A percentile compares a stretch with the other conserved stretches of the same genome.
Evolutionary conservation across 2,113 vertebrate genomes (phyloP).

Genomic region (Petrocephalus microphthalmus): DNA sequence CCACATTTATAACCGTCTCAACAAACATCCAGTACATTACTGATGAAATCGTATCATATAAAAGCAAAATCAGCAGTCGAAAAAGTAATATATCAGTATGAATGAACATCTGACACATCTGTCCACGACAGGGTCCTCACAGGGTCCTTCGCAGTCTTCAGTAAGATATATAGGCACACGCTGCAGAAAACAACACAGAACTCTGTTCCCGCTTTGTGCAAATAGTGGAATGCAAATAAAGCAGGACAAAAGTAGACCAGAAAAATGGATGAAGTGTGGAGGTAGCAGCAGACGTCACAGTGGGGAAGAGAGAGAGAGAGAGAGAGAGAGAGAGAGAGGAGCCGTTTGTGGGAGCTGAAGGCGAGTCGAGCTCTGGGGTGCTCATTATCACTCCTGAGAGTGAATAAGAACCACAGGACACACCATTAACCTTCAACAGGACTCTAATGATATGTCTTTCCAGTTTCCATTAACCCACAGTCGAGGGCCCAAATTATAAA

Average conservation of each 20-base stretch:
- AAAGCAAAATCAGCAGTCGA: not conserved
- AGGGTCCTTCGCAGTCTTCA: not conserved
- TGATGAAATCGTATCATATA: not conserved
- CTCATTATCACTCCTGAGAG: conserved; percentile 30
- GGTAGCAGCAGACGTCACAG: not conserved
- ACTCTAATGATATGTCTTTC: conserved; percentile 24
- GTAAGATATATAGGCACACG: not conserved
- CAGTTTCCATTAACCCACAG: conserved; percentile 28
- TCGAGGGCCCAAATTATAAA: conserved; percentile 29
- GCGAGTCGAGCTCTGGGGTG: conserved; percentile 22
- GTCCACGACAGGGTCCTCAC: not conserved
- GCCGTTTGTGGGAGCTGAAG: conserved; percentile 21
- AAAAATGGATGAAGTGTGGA: not conserved
- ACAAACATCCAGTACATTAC: not conserved
- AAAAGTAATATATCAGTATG: not conserved
- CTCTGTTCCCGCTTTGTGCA: not conserved
- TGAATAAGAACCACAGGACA: conserved; percentile 19
- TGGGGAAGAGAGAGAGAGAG: not conserved
- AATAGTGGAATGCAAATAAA: not conserved
- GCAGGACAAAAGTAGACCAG: not conserved
- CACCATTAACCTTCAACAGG: conserved; percentile 29
- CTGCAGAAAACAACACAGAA: not conserved
- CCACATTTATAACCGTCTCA: not conserved
- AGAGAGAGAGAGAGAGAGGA: not conserved
- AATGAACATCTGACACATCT: not conserved